Base-by-base conservation (phyloP, 2,888 invertebrate genomes). In the Bhutanitis thaidina region DNA sequence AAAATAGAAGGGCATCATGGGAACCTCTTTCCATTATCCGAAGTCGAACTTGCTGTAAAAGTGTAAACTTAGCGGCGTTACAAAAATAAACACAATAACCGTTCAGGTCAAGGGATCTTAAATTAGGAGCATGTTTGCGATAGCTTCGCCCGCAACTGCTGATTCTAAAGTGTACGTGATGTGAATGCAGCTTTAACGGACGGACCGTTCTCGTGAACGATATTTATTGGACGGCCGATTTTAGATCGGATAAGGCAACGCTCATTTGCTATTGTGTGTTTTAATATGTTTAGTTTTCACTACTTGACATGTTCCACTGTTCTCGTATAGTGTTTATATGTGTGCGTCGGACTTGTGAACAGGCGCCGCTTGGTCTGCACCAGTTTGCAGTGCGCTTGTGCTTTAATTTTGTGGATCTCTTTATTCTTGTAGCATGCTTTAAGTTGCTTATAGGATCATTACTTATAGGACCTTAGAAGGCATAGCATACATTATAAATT, bases 81-180 rank as follows among this genome's bases (percentile, higher is more conserved):
- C 41, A 52, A 52, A 52, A 46, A 52, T 46, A 43, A 52, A 52
- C 46, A 52, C 46, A 46, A 43, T 51, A 45, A 40, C 40, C 40
- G 29, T 45, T 36, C 45, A 36, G 46, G 41, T 52, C 41, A 25
- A 20, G 37, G 51, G 51, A 34, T 36, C 36, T 41, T 46, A 43
- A 52, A 52, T 52, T 46, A 41, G 37, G 51, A 37, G 35, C 36
- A 37, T 52, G 46, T 52, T 46, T 40, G 45, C 41, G 45, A 46
- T 51, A 41, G 34, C 44, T 34, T 25, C 14, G 30, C 16, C 43
- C 49, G 36, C 41, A 52, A 52, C 51, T 52, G 51, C 51, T 46
- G 51, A 52, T 52, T 46, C 46, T 46, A 46, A 41, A 46, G 12
- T 36, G 41, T 25, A 41, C 51, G 51, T 52, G 51, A 41, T 25